These are phyloP conservation scores for Hiodon alosoides DNA, from an alignment of 2,113 vertebrate genomes.

Conservation along the genomic window DNA sequence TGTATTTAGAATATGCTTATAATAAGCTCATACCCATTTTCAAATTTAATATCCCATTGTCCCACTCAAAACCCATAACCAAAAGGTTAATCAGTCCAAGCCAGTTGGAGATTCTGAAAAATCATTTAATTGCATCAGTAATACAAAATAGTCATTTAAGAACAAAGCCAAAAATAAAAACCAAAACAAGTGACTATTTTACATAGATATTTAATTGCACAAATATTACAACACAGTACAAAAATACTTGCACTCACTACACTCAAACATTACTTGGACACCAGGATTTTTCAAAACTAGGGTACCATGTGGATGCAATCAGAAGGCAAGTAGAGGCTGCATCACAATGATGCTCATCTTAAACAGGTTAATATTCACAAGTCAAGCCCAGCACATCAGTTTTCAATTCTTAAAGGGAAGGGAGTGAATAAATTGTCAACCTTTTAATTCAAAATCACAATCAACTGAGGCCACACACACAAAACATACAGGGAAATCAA, in stretches of 20 bases:
- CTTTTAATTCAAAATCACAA: background rate
- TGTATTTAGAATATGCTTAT: no score
- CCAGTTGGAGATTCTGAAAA: slow-evolving; percentile 44
- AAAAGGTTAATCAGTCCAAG: slow-evolving; percentile 4
- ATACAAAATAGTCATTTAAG: slow-evolving; percentile 38
- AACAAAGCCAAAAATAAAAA: slow-evolving; percentile 28
- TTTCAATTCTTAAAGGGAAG: slow-evolving; percentile 19
- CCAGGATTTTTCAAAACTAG: slow-evolving; percentile 25
- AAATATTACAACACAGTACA: slow-evolving; percentile 41
- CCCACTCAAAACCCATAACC: no score
- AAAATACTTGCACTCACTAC: slow-evolving; percentile 38
- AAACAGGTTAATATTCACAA: slow-evolving; percentile 22
- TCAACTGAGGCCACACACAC: slow-evolving; percentile 10
- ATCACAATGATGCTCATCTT: background rate
- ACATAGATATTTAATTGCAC: slow-evolving; percentile 43
- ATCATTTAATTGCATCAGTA: background rate
- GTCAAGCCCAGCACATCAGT: slow-evolving; percentile 27
- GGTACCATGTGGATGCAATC: slow-evolving; percentile 5
- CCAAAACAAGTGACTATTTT: slow-evolving; percentile 32
- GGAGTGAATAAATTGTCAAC: background rate
- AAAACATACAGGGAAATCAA: slow-evolving; percentile 4
- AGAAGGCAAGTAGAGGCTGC: slow-evolving; percentile 16
- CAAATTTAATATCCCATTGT: no score
- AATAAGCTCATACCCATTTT: no score
- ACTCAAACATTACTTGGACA: slow-evolving; percentile 32